phyloP scores from a whole-genome alignment of 2,888 invertebrate species.

The Drosophila gaucha region DNA sequence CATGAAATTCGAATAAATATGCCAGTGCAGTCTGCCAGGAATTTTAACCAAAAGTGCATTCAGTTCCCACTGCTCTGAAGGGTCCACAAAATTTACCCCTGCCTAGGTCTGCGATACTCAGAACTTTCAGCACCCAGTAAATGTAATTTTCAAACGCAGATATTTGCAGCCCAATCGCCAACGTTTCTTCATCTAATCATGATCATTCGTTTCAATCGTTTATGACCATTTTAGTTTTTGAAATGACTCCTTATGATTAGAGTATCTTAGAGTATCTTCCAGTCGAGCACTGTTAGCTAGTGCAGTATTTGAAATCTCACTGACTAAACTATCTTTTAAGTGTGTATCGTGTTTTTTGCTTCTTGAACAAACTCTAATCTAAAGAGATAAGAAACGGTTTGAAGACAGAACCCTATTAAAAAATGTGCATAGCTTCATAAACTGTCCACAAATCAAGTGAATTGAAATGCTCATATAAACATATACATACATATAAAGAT shows the following conservation, averaged over 20 bases:
- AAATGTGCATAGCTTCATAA: no score
- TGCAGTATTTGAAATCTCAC: no score
- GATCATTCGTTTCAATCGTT: not conserved
- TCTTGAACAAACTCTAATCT: not conserved
- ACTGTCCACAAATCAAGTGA: not conserved
- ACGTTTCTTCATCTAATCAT: not conserved
- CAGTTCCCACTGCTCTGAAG: slow-evolving; percentile 27
- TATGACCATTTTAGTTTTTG: no score
- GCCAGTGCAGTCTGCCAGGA: slow-evolving; percentile 70
- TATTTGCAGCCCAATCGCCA: not conserved
- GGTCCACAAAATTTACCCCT: slow-evolving; percentile 23
- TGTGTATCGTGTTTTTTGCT: not conserved
- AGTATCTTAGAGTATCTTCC: not conserved
- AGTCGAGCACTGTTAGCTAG: not conserved
- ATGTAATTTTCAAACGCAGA: not conserved
- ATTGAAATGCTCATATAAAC: not conserved
- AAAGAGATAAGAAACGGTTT: not conserved
- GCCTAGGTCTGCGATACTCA: slow-evolving; percentile 15
- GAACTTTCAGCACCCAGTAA: not conserved
- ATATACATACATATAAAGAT: no score
- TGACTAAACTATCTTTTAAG: not conserved
- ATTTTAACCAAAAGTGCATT: slow-evolving; percentile 42
- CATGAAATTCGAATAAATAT: slow-evolving; percentile 84
- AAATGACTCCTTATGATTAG: no score
- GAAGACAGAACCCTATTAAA: not conserved